A percentile compares a stretch with the other conserved stretches of the same genome.
phyloP scores from a whole-genome alignment of 1,140 invertebrate genomes.

The Drosophila busckii region DNA sequence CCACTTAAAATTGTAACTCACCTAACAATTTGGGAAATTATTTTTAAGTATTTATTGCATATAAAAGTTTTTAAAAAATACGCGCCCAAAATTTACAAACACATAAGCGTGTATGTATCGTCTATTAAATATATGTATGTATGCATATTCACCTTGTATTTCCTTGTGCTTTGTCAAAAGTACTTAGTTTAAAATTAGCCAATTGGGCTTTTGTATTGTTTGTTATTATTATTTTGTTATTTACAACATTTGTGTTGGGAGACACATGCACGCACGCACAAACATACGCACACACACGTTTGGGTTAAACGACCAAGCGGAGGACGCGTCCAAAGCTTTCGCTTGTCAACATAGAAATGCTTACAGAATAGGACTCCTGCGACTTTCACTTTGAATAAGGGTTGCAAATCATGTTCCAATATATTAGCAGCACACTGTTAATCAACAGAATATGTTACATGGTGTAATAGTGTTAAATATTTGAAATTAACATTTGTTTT shows the following conservation, averaged over 20 bases:
- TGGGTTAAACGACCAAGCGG: slow-evolving; percentile 28
- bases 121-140: slow-evolving; percentile 12
- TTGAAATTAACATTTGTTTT: too few species aligned
- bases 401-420: too few species aligned
- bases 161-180: slow-evolving; percentile 7
- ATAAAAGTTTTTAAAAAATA: slow-evolving; percentile 23
- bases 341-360: slow-evolving; percentile 61
- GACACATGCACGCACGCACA: slow-evolving; percentile 9
- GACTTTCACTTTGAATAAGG: too few species aligned
- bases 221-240: slow-evolving; percentile 40
- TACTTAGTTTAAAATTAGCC: slow-evolving; percentile 9
- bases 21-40: slow-evolving; percentile 11
- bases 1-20: background rate
- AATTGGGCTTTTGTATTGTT: slow-evolving; percentile 17
- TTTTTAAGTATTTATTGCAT: slow-evolving; percentile 9
- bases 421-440: too few species aligned
- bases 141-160: slow-evolving; percentile 47
- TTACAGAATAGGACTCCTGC: slow-evolving; percentile 36
- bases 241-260: slow-evolving; percentile 40
- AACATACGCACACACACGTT: slow-evolving; percentile 6
- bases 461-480: too few species aligned
- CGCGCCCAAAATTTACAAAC: slow-evolving; percentile 32
- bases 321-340: slow-evolving; percentile 66
- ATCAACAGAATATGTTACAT: too few species aligned
- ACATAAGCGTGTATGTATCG: slow-evolving; percentile 1